Evolutionary conservation across 2,797 vertebrate genomes (phyloP).

Genomic region (Cirrhinus molitorella): DNA sequence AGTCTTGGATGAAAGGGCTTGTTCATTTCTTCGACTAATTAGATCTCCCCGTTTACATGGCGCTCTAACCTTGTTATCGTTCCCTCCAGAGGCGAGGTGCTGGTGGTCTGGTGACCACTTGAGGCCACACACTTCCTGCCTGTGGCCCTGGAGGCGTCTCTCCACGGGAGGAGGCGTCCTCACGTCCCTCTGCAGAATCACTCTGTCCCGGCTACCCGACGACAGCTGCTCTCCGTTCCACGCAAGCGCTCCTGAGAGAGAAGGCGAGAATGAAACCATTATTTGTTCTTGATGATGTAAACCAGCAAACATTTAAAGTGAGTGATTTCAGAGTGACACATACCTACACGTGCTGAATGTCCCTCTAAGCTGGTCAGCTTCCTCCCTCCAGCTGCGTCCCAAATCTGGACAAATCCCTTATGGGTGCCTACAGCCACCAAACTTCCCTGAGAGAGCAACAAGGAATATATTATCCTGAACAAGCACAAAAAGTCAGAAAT

Average conservation of each 20-base stretch:
- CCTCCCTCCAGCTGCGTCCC: conserved; percentile 85
- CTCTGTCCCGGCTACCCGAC: conserved; percentile 83
- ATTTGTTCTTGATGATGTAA: background rate
- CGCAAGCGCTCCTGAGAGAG: conserved; percentile 79
- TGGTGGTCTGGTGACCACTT: conserved; percentile 89
- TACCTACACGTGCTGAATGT: conserved; percentile 85
- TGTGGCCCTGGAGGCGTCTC: conserved; percentile 84
- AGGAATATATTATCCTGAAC: background rate
- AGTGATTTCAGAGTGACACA: conserved; percentile 60
- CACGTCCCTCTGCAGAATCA: conserved; percentile 84
- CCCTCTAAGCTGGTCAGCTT: conserved; percentile 85
- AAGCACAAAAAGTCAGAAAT: background rate
- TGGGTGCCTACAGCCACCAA: conserved; percentile 86
- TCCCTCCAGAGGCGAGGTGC: conserved; percentile 85
- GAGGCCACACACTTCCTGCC: conserved; percentile 86
- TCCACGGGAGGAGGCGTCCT: conserved; percentile 79
- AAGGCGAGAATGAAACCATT: background rate
- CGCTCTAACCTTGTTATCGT: conserved; percentile 83
- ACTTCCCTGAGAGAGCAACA: conserved; percentile 74
- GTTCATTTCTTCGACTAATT: background rate
- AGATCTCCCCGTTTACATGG: background rate
- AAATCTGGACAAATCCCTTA: conserved; percentile 87
- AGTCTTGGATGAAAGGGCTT: background rate
- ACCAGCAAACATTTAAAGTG: background rate
- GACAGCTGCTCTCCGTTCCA: conserved; percentile 88